phyloP scores from a whole-genome alignment of 2,113 vertebrate genomes.

The Datnioides undecimradiatus region DNA sequence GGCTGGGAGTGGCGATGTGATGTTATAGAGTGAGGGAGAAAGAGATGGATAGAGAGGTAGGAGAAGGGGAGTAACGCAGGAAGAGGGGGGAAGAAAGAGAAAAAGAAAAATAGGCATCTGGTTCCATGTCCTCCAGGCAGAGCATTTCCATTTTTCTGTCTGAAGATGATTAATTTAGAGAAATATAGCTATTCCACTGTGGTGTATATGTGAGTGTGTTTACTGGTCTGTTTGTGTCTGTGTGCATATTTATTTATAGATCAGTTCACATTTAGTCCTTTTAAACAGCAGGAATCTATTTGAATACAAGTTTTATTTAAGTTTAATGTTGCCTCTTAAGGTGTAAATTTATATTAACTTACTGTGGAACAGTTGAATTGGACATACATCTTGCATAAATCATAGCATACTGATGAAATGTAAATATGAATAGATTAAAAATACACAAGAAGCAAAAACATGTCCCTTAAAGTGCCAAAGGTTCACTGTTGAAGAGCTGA shows the following conservation, averaged over 20 bases:
- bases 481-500: neutral
- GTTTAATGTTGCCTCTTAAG: no score
- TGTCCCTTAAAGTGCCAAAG: neutral
- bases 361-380: no score
- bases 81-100: neutral
- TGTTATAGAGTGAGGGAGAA: constrained; percentile 17
- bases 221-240: neutral
- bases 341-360: no score
- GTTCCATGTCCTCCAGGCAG: constrained; percentile 32
- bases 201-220: neutral
- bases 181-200: constrained; percentile 1
- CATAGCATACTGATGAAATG: neutral
- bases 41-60: constrained; percentile 8
- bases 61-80: neutral
- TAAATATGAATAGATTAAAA: neutral
- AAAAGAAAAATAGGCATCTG: constrained; percentile 5
- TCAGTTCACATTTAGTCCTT: neutral
- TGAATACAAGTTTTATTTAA: neutral
- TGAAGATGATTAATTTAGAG: constrained; percentile 44
- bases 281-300: neutral
- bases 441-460: neutral
- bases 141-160: constrained; percentile 39
- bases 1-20: neutral
- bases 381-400: no score
- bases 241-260: constrained; percentile 13